phyloP scores from a whole-genome alignment of 2,797 vertebrate genomes.

The Vireo griseus region DNA sequence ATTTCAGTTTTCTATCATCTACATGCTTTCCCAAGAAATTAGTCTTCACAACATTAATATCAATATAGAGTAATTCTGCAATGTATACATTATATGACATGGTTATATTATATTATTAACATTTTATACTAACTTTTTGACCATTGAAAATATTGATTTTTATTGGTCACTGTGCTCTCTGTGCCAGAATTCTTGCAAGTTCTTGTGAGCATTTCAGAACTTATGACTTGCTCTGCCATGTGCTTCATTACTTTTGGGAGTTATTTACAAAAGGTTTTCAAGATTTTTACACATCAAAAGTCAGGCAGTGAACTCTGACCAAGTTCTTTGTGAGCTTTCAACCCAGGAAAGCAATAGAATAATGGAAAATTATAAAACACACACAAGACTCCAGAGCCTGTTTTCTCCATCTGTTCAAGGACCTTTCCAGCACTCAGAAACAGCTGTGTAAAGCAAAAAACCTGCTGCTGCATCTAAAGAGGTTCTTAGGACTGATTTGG shows the following conservation, averaged over 20 bases:
- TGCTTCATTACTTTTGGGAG: neutral
- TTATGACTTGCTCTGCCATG: neutral
- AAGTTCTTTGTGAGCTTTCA: neutral
- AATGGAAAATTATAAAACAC: neutral
- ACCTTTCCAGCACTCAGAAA: neutral
- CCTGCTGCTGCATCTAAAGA: neutral
- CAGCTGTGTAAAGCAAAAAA: neutral
- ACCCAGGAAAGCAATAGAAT: neutral
- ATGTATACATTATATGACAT: neutral
- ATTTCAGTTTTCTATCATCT: conserved; percentile 8
- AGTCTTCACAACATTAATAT: neutral
- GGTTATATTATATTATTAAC: neutral
- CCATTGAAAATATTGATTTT: neutral
- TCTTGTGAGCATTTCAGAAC: neutral
- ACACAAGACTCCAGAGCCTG: neutral
- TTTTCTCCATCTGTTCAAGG: fast-evolving
- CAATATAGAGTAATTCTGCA: neutral
- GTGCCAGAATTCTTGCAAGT: neutral
- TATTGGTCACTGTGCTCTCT: neutral
- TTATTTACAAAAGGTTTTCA: neutral
- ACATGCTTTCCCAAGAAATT: neutral
- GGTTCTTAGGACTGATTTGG: neutral
- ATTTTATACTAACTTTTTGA: neutral
- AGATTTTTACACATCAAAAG: neutral
- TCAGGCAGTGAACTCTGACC: neutral